These are phyloP conservation scores for Nyctalus aviator DNA, from an alignment of 2,797 vertebrate genomes.

Conservation along the genomic window DNA sequence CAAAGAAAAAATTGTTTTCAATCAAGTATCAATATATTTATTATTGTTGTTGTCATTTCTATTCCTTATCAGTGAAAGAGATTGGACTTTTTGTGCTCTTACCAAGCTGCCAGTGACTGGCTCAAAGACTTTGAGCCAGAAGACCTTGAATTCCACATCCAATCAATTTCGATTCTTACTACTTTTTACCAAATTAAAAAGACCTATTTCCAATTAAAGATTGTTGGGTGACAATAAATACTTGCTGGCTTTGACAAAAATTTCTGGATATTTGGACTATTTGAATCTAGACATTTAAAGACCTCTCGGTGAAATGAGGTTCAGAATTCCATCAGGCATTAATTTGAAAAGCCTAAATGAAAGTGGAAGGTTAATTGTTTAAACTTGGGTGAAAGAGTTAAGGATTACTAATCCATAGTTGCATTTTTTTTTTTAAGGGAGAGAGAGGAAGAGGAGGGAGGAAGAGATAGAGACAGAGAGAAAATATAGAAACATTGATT, in stretches of 20 bases:
- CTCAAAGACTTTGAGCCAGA: conserved; percentile 1
- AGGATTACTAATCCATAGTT: not conserved
- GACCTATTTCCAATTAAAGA: not conserved
- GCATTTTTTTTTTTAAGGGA: not conserved
- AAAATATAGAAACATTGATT: not conserved
- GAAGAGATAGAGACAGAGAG: not conserved
- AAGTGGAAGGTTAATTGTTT: not conserved
- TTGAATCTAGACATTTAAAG: conserved; percentile 48
- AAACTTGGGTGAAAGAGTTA: not conserved
- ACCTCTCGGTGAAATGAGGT: not conserved
- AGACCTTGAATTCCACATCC: not conserved
- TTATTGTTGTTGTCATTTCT: not conserved
- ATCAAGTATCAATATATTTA: not conserved
- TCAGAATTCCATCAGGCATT: conserved; percentile 26
- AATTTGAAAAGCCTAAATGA: conserved; percentile 55
- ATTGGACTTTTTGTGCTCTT: not conserved
- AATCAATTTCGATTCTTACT: not conserved
- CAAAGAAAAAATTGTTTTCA: not conserved
- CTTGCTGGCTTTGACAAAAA: not conserved
- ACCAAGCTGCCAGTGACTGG: not conserved
- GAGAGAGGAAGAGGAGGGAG: not conserved
- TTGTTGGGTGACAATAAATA: conserved; percentile 35
- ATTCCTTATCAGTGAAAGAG: not conserved
- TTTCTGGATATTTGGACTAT: not conserved
- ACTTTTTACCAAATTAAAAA: conserved; percentile 46